Base-by-base conservation (phyloP, 92 coral and sea anemone species). In the Muricea muricata region DNA sequence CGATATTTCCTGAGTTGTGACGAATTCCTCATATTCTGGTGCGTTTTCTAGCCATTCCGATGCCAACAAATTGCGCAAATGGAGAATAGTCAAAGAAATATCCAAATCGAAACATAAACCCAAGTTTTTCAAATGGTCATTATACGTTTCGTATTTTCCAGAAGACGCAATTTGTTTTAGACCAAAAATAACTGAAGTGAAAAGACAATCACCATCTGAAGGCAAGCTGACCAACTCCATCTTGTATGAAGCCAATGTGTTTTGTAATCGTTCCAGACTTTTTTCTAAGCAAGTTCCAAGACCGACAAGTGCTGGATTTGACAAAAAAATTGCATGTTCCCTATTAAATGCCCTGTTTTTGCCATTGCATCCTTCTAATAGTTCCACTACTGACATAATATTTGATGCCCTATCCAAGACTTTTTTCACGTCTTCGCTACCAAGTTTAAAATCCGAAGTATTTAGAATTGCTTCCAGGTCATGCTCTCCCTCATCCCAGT, bases 191-290 rank as follows among this genome's bases (percentile, higher is more conserved):
- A 86, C 80, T 66, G 86, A 79, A 28, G 87, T 65, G 80, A 87
- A 87, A 48, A 81, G 80, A 35, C 91, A 87, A 58, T 87, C 83
- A 18, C 87, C 87, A 80, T 87, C 84, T 39, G 83, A 86, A 86
- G 89, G 79, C 32, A 85, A 54, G 48, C 72, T 66, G 52, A 86
- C 78, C 78, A 15, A 65, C 50, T 20, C 28, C 78, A 65, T 79
- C 37, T 66, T 39, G 52, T 69, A 60, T 23, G 26, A 61, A n/a
- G 78, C 68, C 68, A 52, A 79, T 67, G 65, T 46, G 45, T 79
- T 78, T 86, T 37, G 42, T 9, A 37, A 37, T 37, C 42, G 42
- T 37, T 37, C 42, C 42, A 37, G 9, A 37, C 42, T 37, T 9
- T 37, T 37, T 9, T 63, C 33, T 4, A 63, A 9, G 15, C 33